phyloP scores from a whole-genome alignment of 1,140 invertebrate species.

The Microvelia longipes region DNA sequence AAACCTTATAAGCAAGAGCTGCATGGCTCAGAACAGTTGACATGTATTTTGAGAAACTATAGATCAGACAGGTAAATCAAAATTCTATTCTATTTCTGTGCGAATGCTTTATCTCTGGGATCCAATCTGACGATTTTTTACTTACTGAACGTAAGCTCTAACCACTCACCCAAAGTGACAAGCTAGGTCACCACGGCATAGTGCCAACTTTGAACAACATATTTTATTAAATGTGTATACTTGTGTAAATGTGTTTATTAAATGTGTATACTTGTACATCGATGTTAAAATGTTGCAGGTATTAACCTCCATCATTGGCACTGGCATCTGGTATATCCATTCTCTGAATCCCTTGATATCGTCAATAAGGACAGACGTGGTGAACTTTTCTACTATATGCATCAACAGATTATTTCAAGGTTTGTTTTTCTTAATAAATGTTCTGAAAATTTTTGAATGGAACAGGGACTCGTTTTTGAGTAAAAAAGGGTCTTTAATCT shows the following conservation, averaged over 20 bases:
- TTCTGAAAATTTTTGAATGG: background rate
- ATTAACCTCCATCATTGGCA: conserved; percentile 48
- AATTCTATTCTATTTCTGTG: too few relatives aligned
- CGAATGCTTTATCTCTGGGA: too few relatives aligned
- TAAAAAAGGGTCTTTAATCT: too few relatives aligned
- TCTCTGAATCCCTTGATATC: conserved; percentile 31
- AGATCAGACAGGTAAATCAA: too few relatives aligned
- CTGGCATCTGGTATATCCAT: conserved; percentile 53
- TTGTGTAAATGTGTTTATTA: background rate
- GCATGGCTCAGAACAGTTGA: too few relatives aligned
- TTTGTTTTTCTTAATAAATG: background rate
- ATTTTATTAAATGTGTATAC: background rate
- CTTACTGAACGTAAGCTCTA: background rate
- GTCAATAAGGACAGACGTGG: conserved; percentile 47
- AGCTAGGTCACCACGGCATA: background rate
- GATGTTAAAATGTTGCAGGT: conserved; percentile 22
- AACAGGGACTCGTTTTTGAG: too few relatives aligned
- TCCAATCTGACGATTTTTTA: too few relatives aligned
- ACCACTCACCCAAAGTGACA: background rate
- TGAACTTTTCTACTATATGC: conserved; percentile 57
- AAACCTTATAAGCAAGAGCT: too few relatives aligned
- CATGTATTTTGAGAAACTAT: too few relatives aligned
- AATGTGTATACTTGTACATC: too few relatives aligned
- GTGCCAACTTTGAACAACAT: background rate
- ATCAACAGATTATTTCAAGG: conserved; percentile 42